Conservation (phyloP, 2,888 invertebrate species). For the Luffia ferchaultella region DNA sequence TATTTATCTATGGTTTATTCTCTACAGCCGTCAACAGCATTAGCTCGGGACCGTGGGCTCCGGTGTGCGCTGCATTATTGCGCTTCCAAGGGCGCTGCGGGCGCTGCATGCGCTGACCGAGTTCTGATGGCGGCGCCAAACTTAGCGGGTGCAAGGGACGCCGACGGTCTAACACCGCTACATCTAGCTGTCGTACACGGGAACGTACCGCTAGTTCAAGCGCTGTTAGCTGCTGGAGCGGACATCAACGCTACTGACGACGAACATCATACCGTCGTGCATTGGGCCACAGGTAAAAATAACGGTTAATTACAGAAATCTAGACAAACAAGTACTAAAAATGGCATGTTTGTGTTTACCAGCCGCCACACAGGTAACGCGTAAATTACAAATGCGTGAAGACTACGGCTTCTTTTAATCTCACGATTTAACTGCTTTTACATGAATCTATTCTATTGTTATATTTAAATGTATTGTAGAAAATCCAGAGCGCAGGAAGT, state of each 20-base stretch:
- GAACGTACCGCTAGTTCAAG: slow-evolving; percentile 84
- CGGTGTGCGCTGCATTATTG: slow-evolving; percentile 95
- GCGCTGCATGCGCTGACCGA: slow-evolving; percentile 87
- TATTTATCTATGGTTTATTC: too few relatives aligned
- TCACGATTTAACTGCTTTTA: too few relatives aligned
- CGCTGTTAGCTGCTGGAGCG: slow-evolving; percentile 87
- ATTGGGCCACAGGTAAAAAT: slow-evolving; percentile 97
- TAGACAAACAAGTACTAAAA: too few relatives aligned
- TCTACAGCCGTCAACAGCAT: slow-evolving; percentile 52
- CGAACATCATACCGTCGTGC: slow-evolving; percentile 94
- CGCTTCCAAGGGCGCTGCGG: slow-evolving; percentile 79
- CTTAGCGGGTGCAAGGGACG: slow-evolving; percentile 84
- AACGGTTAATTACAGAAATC: too few relatives aligned
- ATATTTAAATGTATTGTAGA: too few relatives aligned
- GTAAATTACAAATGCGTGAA: too few relatives aligned
- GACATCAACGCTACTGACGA: slow-evolving; percentile 91
- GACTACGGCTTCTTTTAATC: too few relatives aligned
- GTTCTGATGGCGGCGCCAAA: slow-evolving; percentile 89
- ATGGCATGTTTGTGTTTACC: too few relatives aligned
- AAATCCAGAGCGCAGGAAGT: too few relatives aligned
- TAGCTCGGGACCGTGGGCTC: slow-evolving; percentile 80
- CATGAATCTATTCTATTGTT: too few relatives aligned
- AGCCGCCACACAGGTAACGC: too few relatives aligned
- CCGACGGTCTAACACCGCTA: slow-evolving; percentile 94
- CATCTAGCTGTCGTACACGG: slow-evolving; percentile 96